A percentile compares a stretch with the other conserved stretches of the same genome.
These are phyloP conservation scores for Drosophila hamatofila DNA, from an alignment of 2,888 invertebrate genomes.

Conservation along the genomic window DNA sequence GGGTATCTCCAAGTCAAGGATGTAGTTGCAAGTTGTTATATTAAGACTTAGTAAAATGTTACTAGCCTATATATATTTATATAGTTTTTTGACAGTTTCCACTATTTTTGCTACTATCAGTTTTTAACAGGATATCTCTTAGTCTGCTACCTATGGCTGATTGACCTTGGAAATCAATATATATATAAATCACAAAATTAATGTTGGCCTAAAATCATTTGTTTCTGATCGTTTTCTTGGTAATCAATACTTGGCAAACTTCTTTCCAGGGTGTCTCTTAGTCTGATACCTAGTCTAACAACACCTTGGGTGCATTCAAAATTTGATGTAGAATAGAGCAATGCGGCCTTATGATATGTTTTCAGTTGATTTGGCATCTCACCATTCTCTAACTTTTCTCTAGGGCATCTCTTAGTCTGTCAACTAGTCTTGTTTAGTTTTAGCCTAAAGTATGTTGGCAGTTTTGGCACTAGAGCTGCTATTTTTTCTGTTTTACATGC, in stretches of 20 bases:
- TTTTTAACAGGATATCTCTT: neutral
- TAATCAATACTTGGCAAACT: neutral
- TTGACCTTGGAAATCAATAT: no score
- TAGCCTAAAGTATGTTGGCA: constrained; percentile 52
- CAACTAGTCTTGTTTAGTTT: neutral
- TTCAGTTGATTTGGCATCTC: no score
- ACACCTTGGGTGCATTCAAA: neutral
- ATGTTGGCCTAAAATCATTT: neutral
- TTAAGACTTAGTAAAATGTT: no score
- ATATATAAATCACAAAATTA: neutral
- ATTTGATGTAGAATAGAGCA: neutral
- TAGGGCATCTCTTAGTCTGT: constrained; percentile 22
- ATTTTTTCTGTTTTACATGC: constrained; percentile 62
- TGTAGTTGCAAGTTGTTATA: neutral
- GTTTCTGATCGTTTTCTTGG: neutral
- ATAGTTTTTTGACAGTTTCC: neutral
- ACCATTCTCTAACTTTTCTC: no score
- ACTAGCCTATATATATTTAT: no score
- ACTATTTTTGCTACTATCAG: neutral
- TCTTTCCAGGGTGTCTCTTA: neutral
- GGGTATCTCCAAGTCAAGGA: neutral
- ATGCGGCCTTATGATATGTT: neutral
- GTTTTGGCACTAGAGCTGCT: constrained; percentile 52
- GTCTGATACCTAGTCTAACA: neutral
- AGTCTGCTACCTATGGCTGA: neutral